These are phyloP conservation scores for Cassiopea xamachana DNA, from an alignment of 30 jellyfish, hydroid and myxozoan species.

Conservation along the genomic window DNA sequence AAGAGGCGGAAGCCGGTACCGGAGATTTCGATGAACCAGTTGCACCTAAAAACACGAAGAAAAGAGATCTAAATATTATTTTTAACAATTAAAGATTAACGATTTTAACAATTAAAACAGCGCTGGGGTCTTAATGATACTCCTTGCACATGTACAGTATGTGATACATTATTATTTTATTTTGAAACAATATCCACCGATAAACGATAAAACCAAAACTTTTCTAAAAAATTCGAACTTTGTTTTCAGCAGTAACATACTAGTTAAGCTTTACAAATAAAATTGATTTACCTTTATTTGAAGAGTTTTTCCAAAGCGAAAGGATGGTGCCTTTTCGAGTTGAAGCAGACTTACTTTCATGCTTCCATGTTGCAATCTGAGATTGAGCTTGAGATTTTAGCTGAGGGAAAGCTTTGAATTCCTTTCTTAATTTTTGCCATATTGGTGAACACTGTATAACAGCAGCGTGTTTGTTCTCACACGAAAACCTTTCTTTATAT, in stretches of 20 bases:
- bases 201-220: neutral
- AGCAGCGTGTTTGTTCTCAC: no score
- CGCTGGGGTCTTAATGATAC: neutral
- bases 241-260: neutral
- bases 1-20: conserved; percentile 26
- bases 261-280: no score
- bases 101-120: neutral
- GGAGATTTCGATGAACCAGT: conserved; percentile 14
- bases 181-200: neutral
- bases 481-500: no score
- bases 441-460: no score
- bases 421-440: no score
- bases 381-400: no score
- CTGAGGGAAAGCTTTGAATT: no score
- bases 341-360: no score
- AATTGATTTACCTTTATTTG: no score
- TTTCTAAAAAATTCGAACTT: conserved; percentile 1
- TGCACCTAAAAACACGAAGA: conserved; percentile 21
- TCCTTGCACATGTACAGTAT: conserved; percentile 22
- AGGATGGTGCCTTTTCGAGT: no score
- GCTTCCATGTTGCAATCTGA: no score
- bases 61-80: neutral
- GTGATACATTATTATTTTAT: conserved; percentile 6
- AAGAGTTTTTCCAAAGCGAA: no score
- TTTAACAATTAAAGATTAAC: neutral